A percentile compares a stretch with the other conserved stretches of the same genome.
These are phyloP conservation scores for Mystacornis crossleyi DNA, from an alignment of 2,113 vertebrate genomes.

Conservation along the genomic window DNA sequence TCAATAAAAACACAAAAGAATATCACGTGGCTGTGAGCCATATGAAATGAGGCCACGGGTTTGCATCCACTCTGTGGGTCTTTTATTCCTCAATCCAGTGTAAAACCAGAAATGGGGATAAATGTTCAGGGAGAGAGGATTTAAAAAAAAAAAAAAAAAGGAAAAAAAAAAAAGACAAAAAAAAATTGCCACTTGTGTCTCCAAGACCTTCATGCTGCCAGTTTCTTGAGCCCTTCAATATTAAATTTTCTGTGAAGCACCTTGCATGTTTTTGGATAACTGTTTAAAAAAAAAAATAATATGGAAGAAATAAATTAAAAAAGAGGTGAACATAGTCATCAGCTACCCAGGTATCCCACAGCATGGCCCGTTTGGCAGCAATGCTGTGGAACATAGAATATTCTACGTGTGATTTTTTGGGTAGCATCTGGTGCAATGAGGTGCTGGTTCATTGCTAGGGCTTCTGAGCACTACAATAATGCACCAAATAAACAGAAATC, in stretches of 20 bases:
- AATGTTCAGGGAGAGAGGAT: background rate
- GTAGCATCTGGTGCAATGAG: background rate
- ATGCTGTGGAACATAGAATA: background rate
- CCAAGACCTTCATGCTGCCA: slow-evolving; percentile 33
- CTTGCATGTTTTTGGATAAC: background rate
- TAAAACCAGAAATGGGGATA: slow-evolving; percentile 22
- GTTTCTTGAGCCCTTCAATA: slow-evolving; percentile 7
- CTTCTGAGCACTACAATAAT: background rate
- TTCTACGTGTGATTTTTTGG: background rate
- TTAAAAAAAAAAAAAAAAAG: too few relatives aligned
- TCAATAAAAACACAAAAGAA: background rate
- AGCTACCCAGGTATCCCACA: background rate
- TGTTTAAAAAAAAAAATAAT: too few relatives aligned
- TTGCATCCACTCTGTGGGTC: background rate
- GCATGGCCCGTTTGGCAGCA: background rate
- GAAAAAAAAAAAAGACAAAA: background rate
- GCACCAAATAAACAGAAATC: background rate
- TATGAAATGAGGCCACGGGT: background rate
- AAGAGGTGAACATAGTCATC: background rate
- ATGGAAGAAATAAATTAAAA: background rate
- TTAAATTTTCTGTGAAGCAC: background rate
- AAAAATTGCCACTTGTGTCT: background rate
- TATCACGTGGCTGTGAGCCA: slow-evolving; percentile 13
- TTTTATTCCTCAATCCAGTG: background rate
- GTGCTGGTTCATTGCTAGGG: background rate